Evolutionary conservation across 2,113 vertebrate genomes (phyloP), one percentile per base, ranked within the genome.

Genomic region (Actinemys pallida): DNA sequence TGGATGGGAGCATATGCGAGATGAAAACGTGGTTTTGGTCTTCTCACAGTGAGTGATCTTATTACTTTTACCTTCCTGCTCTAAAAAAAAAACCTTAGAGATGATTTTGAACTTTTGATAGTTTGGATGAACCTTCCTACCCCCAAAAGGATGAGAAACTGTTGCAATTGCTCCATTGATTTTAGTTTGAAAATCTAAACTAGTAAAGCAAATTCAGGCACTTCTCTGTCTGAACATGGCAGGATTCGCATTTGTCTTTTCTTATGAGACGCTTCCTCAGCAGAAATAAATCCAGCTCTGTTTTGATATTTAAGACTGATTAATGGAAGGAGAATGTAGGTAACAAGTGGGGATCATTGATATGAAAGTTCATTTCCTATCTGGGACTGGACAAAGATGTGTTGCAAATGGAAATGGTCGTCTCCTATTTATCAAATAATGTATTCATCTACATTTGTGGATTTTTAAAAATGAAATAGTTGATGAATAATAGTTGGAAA

Each of bases 121-220:
- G 83, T 94, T 97, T 92, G 65, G 65, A 87, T 84, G 10, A 85
- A 82, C 75, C 42, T 92, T 80, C 35, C 62, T 39, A 87, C 20
- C 27, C 29, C n/a, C 5, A 49, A n/a, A 10, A 75, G 76, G 29
- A 86, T 84, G 53, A 94, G 75, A 96, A 96, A 93, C 1, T 8
- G 35, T 57, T 93, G 81, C 57, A 90, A 81, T 49, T 93, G 5
- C 10, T 90, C 25, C 59, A 62, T 24, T 85, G 80, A 90, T 94
- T 97, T 94, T 87, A 94, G 69, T 90, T 88, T 95, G 90, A 96
- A 62, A 94, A 59, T 87, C 82, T 91, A 93, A 84, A 84, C 82
- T 78, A 65, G 29, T 84, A 88, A 84, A 96, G 5, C 6, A 89
- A 90, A 94, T 93, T 86, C 12, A 87, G 42, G 45, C 5, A 59